phyloP scores from a whole-genome alignment of 2,113 vertebrate genomes.

The Sula dactylatra region DNA sequence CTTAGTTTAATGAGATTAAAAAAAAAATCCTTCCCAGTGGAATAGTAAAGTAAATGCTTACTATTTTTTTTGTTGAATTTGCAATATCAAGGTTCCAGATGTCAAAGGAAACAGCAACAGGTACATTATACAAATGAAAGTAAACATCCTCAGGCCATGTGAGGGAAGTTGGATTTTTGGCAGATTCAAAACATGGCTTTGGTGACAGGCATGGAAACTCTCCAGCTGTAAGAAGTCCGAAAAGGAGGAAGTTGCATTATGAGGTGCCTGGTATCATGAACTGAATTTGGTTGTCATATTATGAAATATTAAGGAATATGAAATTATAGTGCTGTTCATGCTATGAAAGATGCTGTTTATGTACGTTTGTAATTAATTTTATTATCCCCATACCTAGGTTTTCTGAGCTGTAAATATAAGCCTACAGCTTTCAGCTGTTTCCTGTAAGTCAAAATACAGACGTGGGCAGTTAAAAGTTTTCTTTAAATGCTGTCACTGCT shows the following conservation, averaged over 20 bases:
- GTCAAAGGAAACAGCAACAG: neutral
- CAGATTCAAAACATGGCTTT: neutral
- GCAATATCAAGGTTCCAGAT: neutral
- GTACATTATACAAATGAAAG: neutral
- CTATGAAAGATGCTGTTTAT: neutral
- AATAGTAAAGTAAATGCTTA: constrained; percentile 1
- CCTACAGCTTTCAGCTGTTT: neutral
- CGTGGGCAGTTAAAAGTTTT: neutral
- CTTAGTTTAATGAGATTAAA: neutral
- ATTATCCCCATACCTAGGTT: neutral
- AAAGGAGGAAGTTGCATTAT: neutral
- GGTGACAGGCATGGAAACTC: neutral
- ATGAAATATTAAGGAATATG: neutral
- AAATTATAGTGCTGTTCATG: neutral
- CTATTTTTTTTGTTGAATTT: neutral
- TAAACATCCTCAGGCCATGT: neutral
- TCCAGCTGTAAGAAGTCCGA: neutral
- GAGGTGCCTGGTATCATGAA: neutral
- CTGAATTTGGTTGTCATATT: neutral
- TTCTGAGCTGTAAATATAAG: neutral
- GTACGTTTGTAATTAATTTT: neutral
- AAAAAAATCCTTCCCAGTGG: neutral
- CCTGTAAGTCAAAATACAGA: neutral
- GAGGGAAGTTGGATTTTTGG: neutral
- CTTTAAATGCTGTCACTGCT: neutral